A percentile compares a stretch with the other conserved stretches of the same genome.
These are phyloP conservation scores for Xanthorhoe spadicearia DNA, from an alignment of 2,888 invertebrate species.

Conservation along the genomic window DNA sequence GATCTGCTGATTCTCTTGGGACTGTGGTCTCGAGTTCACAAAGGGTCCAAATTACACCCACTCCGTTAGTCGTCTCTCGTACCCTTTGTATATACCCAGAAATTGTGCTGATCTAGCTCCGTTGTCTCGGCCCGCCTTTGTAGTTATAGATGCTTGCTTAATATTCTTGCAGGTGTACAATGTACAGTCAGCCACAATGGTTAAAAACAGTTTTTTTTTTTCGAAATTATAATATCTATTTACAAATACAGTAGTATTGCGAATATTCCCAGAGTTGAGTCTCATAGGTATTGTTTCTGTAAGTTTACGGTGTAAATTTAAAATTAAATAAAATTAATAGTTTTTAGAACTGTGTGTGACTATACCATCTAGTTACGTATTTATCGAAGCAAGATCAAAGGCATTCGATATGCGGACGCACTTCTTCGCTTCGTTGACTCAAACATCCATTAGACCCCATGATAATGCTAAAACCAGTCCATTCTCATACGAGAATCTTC, in stretches of 20 bases:
- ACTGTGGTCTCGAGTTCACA: constrained; percentile 52
- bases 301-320: not conserved
- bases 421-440: constrained; percentile 20
- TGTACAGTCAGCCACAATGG: not conserved
- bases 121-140: constrained; percentile 54
- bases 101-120: constrained; percentile 59
- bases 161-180: constrained; percentile 38
- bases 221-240: not conserved
- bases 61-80: constrained; percentile 53
- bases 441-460: not conserved
- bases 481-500: not conserved
- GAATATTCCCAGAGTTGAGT: not conserved
- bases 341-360: not conserved
- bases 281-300: not conserved
- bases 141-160: constrained; percentile 39
- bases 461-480: constrained; percentile 9
- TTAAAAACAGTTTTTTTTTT: not conserved
- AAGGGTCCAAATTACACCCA: constrained; percentile 67
- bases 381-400: constrained; percentile 29
- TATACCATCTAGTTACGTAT: constrained; percentile 6
- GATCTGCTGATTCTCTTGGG: constrained; percentile 18
- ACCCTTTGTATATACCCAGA: constrained; percentile 57
- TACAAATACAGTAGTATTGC: not conserved
- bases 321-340: not conserved
- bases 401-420: constrained; percentile 9